These are phyloP conservation scores for Glyphotaelius pellucidus DNA, from an alignment of 2,888 invertebrate genomes.

Conservation along the genomic window DNA sequence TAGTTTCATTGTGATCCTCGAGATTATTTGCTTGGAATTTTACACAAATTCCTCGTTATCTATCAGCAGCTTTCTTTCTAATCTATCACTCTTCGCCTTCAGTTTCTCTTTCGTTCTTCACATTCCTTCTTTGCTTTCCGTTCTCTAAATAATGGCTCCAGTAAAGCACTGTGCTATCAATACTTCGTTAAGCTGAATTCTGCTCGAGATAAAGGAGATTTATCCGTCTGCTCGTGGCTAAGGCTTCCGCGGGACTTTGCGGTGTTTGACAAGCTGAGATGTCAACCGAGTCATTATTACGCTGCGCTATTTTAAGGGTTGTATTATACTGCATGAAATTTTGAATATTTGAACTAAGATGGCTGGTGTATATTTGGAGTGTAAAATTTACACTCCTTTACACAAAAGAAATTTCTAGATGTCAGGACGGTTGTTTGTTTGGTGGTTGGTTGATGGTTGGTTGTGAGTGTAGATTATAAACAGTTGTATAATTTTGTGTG, in stretches of 20 bases:
- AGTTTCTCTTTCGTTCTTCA: not conserved
- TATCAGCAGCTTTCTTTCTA: not conserved
- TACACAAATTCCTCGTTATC: not conserved
- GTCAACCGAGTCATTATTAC: slow-evolving; percentile 29
- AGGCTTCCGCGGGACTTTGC: not conserved
- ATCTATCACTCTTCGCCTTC: not conserved
- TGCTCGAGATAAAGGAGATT: slow-evolving; percentile 21
- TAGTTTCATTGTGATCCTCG: not conserved
- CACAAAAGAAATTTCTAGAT: no score
- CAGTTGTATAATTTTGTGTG: no score
- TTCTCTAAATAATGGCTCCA: not conserved
- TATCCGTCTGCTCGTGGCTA: slow-evolving; percentile 1
- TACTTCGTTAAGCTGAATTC: slow-evolving; percentile 22
- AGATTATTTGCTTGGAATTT: not conserved
- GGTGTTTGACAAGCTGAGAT: slow-evolving; percentile 23
- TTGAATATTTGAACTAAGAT: not conserved
- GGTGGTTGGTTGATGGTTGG: no score
- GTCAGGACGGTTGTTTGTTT: no score
- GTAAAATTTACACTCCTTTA: no score
- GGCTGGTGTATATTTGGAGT: not conserved
- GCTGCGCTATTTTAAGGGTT: not conserved
- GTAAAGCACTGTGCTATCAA: slow-evolving; percentile 13
- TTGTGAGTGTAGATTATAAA: no score
- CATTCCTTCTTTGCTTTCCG: not conserved
- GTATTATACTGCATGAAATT: not conserved